Conservation (phyloP, 2,797 vertebrate genomes). For the Catostomus latipinnis region DNA sequence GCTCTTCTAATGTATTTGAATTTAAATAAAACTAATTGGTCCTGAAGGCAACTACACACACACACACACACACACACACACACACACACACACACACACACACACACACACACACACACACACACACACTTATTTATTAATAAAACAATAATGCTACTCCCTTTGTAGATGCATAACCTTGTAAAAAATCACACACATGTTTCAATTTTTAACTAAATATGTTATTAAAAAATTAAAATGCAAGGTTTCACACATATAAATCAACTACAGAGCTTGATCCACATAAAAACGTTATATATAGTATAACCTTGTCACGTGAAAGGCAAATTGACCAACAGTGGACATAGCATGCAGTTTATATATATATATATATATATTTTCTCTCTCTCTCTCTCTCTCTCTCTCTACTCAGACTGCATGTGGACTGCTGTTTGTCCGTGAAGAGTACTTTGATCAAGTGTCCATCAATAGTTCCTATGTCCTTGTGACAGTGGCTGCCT, state of each 20-base stretch:
- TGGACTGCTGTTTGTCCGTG: conserved; percentile 22
- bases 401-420: background rate
- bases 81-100: conserved; percentile 40
- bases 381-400: background rate
- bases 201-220: background rate
- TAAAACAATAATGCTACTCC: conserved; percentile 16
- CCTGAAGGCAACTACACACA: conserved; percentile 50
- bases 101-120: conserved; percentile 35
- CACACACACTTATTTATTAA: background rate
- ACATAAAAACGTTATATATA: too few relatives aligned
- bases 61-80: conserved; percentile 40
- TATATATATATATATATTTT: too few relatives aligned
- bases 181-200: background rate
- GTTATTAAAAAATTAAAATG: background rate
- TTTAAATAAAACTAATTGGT: conserved; percentile 58
- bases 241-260: background rate
- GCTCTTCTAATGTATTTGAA: conserved; percentile 54
- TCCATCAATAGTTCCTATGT: conserved; percentile 54
- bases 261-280: background rate
- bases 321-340: background rate
- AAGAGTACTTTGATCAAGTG: conserved; percentile 41
- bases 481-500: conserved; percentile 50
- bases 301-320: background rate
- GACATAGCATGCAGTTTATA: too few relatives aligned
- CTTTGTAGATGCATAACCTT: conserved; percentile 17